phyloP scores from a whole-genome alignment of 64 coral and sea anemone genomes.

The Montipora efflorescens region DNA sequence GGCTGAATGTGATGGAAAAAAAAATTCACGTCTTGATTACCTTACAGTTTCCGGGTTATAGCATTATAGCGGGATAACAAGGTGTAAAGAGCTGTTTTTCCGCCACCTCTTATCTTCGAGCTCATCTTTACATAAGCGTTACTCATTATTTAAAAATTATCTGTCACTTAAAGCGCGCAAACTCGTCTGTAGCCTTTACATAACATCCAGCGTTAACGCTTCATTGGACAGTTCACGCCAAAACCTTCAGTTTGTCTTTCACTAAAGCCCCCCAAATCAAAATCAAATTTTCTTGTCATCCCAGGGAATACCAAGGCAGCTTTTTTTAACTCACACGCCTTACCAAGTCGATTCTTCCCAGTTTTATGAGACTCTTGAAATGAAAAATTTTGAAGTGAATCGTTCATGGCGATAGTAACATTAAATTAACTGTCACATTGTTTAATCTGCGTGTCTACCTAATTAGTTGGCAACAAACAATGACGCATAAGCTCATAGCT shows the following conservation, averaged over 20 bases:
- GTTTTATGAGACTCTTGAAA: not conserved
- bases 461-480: conserved; percentile 17
- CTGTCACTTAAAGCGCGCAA: conserved; percentile 1
- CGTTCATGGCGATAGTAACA: not conserved
- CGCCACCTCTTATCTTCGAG: too few relatives aligned
- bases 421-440: not conserved
- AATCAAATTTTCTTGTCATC: not conserved
- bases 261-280: not conserved
- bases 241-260: not conserved
- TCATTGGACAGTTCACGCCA: not conserved
- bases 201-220: not conserved
- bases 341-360: not conserved
- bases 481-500: conserved; percentile 6
- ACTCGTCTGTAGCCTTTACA: not conserved
- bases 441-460: not conserved
- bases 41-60: too few relatives aligned
- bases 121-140: not conserved
- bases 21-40: too few relatives aligned
- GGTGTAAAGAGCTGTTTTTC: too few relatives aligned
- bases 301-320: not conserved
- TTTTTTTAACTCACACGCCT: not conserved
- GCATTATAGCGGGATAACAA: too few relatives aligned
- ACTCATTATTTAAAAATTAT: not conserved
- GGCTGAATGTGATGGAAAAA: not conserved
- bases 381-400: not conserved